Base-by-base conservation (phyloP, 2,113 vertebrate species). In the Tauraco erythrolophus region DNA sequence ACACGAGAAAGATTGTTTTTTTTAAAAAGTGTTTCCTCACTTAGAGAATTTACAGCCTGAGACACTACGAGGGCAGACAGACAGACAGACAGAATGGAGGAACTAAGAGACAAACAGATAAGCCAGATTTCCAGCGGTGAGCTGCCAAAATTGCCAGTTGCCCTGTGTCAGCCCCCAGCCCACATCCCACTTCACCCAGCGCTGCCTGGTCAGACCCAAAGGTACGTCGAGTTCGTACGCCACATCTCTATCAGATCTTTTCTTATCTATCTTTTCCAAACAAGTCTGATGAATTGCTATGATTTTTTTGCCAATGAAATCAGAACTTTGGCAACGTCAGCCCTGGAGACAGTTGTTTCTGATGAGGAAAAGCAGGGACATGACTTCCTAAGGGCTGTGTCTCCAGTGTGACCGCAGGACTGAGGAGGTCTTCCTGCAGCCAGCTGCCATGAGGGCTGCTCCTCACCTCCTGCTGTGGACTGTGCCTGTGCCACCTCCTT, bases 221-320 rank as follows among this genome's bases (percentile, higher is more conserved):
- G 31, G n/a, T 41, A 41, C 0, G 0, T 6, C 0, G 1, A 18
- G 45, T 24, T 41, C 2, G 0, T 19, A 17, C 64, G 45, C 17
- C 71, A 18, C 54, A 28, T 11, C 71, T 54, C 79, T 54, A 9
- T 6, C n/a, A 79, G 33, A 19, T n/a, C n/a, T n/a, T n/a, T n/a
- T n/a, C 54, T 81, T 21, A 75, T 27, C 7, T 28, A 1, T 25
- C 53, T 41, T 72, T 74, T 84, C 79, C 64, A 78, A 19, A 54
- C 7, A 17, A 7, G 21, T 14, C 0, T 51, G 51, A 74, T 22
- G 56, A 81, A 14, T 46, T 84, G 70, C 68, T 41, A 4, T 7
- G 51, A 27, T 12, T 75, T 86, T 75, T 86, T 35, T 88, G 58
- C 27, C 60, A 45, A 17, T 45, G 53, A 66, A 86, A 66, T 24